Percentiles rank a stretch among this genome's conserved stretches.
phyloP scores from a whole-genome alignment of 2,888 invertebrate species.

The Dasysyrphus tricinctus region DNA sequence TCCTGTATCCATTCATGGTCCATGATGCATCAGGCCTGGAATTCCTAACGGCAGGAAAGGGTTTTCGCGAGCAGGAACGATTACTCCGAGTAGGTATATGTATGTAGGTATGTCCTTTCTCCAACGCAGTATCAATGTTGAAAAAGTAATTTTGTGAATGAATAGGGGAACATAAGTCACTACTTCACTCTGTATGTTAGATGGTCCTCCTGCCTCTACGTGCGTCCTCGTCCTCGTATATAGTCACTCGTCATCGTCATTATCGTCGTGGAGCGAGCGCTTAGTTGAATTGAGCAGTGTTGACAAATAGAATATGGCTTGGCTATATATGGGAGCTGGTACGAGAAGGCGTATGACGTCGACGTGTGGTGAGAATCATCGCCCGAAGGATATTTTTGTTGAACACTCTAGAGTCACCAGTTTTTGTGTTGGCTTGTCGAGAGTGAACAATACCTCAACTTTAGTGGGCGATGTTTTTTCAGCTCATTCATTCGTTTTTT shows the following conservation, averaged over 20 bases:
- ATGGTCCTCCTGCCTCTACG: background rate
- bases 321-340: background rate
- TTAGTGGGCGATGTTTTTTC: slow-evolving; percentile 42
- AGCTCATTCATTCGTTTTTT: background rate
- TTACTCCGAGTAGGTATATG: background rate
- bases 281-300: slow-evolving; percentile 51
- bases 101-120: slow-evolving; percentile 46
- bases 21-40: background rate
- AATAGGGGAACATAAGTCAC: slow-evolving; percentile 64
- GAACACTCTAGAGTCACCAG: slow-evolving; percentile 28
- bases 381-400: slow-evolving; percentile 41
- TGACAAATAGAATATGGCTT: slow-evolving; percentile 26
- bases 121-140: slow-evolving; percentile 27
- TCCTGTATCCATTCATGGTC: background rate
- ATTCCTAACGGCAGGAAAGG: slow-evolving; percentile 18
- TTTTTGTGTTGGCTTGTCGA: slow-evolving; percentile 14
- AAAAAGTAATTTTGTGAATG: slow-evolving; percentile 68
- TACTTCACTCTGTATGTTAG: slow-evolving; percentile 22
- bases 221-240: background rate
- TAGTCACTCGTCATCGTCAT: background rate
- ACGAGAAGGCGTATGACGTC: background rate
- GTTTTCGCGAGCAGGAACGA: slow-evolving; percentile 11
- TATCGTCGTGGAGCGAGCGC: slow-evolving; percentile 26
- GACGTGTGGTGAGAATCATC: slow-evolving; percentile 41
- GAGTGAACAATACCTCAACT: slow-evolving; percentile 49